A percentile compares a stretch with the other conserved stretches of the same genome.
Conservation (phyloP, 2,888 invertebrate genomes). For the Archips xylosteana region DNA sequence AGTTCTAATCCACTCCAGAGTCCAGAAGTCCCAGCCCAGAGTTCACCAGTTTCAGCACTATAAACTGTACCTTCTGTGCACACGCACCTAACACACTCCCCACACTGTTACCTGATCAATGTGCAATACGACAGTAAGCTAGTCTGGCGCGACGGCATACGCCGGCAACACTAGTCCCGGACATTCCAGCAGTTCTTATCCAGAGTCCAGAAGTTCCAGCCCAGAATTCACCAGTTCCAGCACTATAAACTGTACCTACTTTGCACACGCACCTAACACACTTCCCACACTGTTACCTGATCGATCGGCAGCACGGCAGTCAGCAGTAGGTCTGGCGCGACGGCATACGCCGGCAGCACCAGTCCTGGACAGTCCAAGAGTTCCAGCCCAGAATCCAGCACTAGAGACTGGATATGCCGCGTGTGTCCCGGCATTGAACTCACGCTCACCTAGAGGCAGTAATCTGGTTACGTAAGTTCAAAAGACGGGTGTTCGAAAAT, state of each 20-base stretch:
- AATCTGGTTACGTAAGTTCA: neutral
- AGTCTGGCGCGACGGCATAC: constrained; percentile 97
- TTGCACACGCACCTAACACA: too few species aligned
- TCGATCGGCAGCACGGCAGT: constrained; percentile 99
- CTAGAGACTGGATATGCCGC: constrained; percentile 97
- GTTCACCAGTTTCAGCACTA: too few species aligned
- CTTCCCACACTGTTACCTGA: constrained; percentile 82
- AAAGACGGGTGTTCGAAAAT: neutral
- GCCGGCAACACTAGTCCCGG: constrained; percentile 99
- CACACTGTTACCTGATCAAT: constrained; percentile 92
- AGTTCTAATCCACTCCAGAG: too few species aligned
- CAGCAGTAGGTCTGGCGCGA: constrained; percentile 97
- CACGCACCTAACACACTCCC: neutral
- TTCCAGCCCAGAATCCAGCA: constrained; percentile 91
- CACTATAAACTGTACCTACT: too few species aligned
- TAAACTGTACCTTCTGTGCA: too few species aligned
- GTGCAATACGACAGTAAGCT: constrained; percentile 97
- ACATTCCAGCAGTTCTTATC: constrained; percentile 96
- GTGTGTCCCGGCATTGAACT: constrained; percentile 99
- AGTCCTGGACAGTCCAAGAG: constrained; percentile 99
- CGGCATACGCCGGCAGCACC: constrained; percentile 98
- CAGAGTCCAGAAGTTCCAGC: constrained; percentile 90
- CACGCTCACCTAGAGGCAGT: constrained; percentile 87
- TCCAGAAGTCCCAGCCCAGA: too few species aligned
- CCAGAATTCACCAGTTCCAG: too few species aligned